These are phyloP conservation scores for Pangasianodon gigas DNA, from an alignment of 2,113 vertebrate species.

Conservation along the genomic window DNA sequence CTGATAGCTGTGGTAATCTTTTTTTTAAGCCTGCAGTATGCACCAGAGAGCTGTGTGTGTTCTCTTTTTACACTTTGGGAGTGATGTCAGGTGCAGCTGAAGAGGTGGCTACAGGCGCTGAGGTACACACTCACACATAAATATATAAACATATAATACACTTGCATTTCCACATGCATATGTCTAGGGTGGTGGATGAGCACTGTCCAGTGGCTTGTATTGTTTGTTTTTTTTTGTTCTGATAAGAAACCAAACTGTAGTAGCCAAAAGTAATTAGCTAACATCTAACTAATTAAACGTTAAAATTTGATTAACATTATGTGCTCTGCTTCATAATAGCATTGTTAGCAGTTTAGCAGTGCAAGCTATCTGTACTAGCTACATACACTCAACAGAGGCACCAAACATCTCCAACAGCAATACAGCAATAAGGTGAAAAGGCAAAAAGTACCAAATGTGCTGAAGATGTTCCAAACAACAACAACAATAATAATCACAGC, in stretches of 20 bases:
- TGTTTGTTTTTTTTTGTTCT: not conserved
- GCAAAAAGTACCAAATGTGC: not conserved
- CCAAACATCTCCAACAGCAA: not conserved
- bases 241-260: too few species aligned
- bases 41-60: slow-evolving; percentile 95
- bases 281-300: too few species aligned
- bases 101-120: slow-evolving; percentile 96
- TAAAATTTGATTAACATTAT: too few species aligned
- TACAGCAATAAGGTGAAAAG: not conserved
- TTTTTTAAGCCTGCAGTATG: slow-evolving; percentile 88
- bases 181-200: not conserved
- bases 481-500: not conserved
- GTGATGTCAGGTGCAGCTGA: slow-evolving; percentile 98
- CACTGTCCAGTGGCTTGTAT: not conserved
- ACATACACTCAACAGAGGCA: not conserved
- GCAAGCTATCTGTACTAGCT: not conserved
- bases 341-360: not conserved
- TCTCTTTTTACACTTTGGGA: slow-evolving; percentile 97
- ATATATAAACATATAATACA: not conserved
- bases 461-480: not conserved
- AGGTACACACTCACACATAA: slow-evolving; percentile 72
- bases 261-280: too few species aligned
- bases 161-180: not conserved
- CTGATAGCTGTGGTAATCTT: slow-evolving; percentile 19
- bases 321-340: not conserved